Percentiles rank a stretch among this genome's conserved stretches.
Conservation (phyloP, 2,888 invertebrate species). For the Drosophila rellima region DNA sequence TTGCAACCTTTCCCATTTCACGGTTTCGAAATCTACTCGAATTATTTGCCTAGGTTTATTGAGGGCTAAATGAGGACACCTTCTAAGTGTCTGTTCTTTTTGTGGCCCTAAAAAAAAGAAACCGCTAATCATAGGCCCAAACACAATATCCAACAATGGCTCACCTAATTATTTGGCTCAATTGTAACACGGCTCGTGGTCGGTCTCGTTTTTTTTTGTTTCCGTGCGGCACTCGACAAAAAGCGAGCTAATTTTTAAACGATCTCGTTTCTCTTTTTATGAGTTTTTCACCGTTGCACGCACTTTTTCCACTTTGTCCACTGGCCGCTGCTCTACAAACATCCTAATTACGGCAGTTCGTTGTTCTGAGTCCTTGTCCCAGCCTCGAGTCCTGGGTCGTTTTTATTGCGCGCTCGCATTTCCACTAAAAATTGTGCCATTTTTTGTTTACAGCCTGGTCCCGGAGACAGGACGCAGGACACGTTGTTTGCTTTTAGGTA, state of each 20-base stretch:
- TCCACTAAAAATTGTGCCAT: constrained; percentile 82
- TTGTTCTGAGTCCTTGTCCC: constrained; percentile 38
- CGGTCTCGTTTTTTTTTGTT: constrained; percentile 49
- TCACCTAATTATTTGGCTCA: constrained; percentile 78
- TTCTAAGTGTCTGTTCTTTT: background rate
- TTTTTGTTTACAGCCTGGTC: constrained; percentile 43
- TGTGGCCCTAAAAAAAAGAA: constrained; percentile 62
- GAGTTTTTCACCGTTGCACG: constrained; percentile 58
- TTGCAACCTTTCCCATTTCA: background rate
- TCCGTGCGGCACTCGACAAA: constrained; percentile 60
- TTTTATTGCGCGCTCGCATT: constrained; percentile 73
- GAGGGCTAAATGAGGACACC: constrained; percentile 3
- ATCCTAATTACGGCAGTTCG: constrained; percentile 77
- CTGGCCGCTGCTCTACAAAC: constrained; percentile 67
- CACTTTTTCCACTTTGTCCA: constrained; percentile 23
- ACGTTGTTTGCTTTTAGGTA: constrained; percentile 39
- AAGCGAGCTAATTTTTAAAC: constrained; percentile 76
- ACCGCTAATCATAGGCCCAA: constrained; percentile 70
- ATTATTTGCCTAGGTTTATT: constrained; percentile 20
- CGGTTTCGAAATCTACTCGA: constrained; percentile 4
- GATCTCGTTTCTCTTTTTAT: constrained; percentile 80
- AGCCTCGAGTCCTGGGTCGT: constrained; percentile 25
- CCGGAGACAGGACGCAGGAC: background rate
- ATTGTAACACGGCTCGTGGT: constrained; percentile 59
- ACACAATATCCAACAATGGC: constrained; percentile 67